Base-by-base conservation (phyloP, 2,113 vertebrate species). In the Indicator indicator region DNA sequence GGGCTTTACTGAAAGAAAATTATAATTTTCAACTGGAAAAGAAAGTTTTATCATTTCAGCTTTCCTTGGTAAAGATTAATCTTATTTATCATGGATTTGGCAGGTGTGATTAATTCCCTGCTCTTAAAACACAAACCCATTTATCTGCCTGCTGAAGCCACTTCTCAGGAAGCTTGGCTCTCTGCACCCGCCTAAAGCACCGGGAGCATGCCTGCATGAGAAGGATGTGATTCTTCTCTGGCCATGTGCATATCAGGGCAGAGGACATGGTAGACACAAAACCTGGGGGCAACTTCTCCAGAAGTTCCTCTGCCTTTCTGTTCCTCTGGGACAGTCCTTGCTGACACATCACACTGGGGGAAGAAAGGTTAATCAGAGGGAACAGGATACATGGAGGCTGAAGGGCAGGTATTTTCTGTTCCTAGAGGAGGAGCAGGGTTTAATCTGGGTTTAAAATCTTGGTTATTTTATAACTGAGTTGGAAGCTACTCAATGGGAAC, bases 81-180 rank as follows among this genome's bases (percentile, higher is more conserved):
- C 71, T 72, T 91, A 33, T 89, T 96, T 82, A 87, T 74, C 80
- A 26, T 76, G 76, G 78, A 93, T 87, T 88, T 70, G 68, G 86
- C 71, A 79, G 78, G 40, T 46, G 56, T 27, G 50, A 89, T 83
- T 77, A 87, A 84, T 38, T 84, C 74, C 67, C 24, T 52, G 52
- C 68, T 69, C 36, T 24, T 1, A 19, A 42, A 50, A 82, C 50
- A 52, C 50, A 52, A 52, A 52, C 50, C 55, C 30, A 18, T 32
- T 63, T 64, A 36, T 62, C 70, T 65, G 40, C 14, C 59, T 84
- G 86, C 70, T 93, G 68, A 79, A 55, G 36, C 24, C 55, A 17
- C 1, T 67, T 58, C 69, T 38, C 68, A 9, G 44, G 68, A 62
- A 52, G 38, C 64, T 88, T 21, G 20, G 52, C 20, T 59, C 60